Conservation (phyloP, 2,113 vertebrate genomes). For the Lycaon pictus region DNA sequence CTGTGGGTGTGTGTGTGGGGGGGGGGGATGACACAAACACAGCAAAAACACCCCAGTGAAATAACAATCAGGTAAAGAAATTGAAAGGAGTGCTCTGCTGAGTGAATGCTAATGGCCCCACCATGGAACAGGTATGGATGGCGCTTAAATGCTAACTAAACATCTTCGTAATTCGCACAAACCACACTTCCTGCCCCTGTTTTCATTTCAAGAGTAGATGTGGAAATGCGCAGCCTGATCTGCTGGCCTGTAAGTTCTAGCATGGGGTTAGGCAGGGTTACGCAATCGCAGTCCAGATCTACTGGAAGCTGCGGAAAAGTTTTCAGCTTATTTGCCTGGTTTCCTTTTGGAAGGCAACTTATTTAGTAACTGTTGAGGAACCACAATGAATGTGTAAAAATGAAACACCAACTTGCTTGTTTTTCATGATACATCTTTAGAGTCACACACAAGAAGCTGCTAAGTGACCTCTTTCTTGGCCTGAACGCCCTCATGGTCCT, state of each 20-base stretch:
- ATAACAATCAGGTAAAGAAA: constrained; percentile 70
- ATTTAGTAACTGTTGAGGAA: constrained; percentile 44
- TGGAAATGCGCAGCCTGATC: not conserved
- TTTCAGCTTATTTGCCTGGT: constrained; percentile 44
- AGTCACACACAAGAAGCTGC: not conserved
- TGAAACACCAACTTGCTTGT: not conserved
- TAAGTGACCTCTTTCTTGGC: not conserved
- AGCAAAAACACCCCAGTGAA: constrained; percentile 10
- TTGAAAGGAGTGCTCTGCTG: constrained; percentile 56
- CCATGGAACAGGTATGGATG: constrained; percentile 15
- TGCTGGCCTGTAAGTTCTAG: constrained; percentile 27
- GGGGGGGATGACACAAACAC: too few species aligned
- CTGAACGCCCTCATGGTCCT: not conserved
- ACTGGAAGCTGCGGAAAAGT: constrained; percentile 1
- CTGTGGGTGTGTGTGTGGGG: too few species aligned
- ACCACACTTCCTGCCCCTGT: constrained; percentile 64
- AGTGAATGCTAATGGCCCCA: constrained; percentile 59
- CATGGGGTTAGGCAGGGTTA: constrained; percentile 26
- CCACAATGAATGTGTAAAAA: not conserved
- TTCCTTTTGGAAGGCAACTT: constrained; percentile 39
- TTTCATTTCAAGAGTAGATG: constrained; percentile 52
- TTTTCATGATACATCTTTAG: not conserved
- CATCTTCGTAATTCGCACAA: not conserved
- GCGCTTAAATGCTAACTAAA: constrained; percentile 4
- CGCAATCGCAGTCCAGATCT: not conserved